Evolutionary conservation across 2,888 invertebrate genomes (phyloP).

Genomic region (Conops quadrifasciatus): DNA sequence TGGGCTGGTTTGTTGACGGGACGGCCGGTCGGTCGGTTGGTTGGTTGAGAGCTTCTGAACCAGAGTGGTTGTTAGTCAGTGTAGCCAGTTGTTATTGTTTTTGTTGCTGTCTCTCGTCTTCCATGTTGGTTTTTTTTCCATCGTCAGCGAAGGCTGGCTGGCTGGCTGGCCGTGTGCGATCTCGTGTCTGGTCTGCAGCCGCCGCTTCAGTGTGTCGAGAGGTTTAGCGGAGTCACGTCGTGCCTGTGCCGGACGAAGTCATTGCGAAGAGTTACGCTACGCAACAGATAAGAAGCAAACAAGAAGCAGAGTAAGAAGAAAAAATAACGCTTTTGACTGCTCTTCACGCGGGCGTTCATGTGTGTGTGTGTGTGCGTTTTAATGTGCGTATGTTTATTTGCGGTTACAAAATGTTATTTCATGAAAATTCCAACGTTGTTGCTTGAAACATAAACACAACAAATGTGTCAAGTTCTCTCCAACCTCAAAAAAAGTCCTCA

Average conservation of each 20-base stretch:
- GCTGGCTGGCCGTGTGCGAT: conserved; percentile 21
- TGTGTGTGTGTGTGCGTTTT: not conserved
- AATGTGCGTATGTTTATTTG: not conserved
- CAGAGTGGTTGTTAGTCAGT: not conserved
- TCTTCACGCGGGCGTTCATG: not conserved
- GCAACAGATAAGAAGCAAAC: conserved; percentile 27
- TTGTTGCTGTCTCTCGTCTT: conserved; percentile 18
- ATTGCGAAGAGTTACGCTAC: conserved; percentile 18
- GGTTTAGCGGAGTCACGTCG: conserved; percentile 48
- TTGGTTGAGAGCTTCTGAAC: not conserved
- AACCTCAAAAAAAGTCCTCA: no score
- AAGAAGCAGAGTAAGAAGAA: conserved; percentile 23
- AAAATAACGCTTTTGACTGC: not conserved
- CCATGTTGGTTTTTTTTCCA: conserved; percentile 9
- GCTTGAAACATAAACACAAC: no score
- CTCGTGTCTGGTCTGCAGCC: conserved; percentile 27
- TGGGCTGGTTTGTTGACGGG: conserved; percentile 7
- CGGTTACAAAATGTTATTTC: not conserved
- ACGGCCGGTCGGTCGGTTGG: conserved; percentile 23
- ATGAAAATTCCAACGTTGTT: not conserved
- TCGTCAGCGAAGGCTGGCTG: conserved; percentile 17
- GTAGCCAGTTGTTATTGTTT: conserved; percentile 6
- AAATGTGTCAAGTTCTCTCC: no score
- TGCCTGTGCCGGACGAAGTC: conserved; percentile 44
- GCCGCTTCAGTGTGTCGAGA: conserved; percentile 46